Evolutionary conservation across 2,113 vertebrate genomes (phyloP).

Genomic region (Hippocampus mohnikei): DNA sequence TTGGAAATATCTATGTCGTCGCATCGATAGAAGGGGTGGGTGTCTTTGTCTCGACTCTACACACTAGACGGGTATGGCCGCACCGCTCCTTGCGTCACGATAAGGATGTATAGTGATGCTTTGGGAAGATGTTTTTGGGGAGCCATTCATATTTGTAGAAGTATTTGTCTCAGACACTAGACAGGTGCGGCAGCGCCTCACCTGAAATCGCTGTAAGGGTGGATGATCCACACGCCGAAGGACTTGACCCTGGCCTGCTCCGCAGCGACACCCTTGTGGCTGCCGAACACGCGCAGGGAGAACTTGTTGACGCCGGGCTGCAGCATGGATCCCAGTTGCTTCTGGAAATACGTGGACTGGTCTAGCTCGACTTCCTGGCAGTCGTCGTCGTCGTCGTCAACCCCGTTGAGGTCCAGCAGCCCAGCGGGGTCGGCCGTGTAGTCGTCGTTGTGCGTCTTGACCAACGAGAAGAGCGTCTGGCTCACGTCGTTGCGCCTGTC

Average conservation of each 20-base stretch:
- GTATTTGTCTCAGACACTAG: background rate
- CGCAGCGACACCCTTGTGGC: constrained; percentile 90
- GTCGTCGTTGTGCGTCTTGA: constrained; percentile 63
- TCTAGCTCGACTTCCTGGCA: background rate
- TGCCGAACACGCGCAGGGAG: constrained; percentile 94
- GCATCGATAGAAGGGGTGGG: no score
- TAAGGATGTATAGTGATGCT: no score
- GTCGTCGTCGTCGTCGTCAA: background rate
- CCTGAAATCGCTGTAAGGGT: constrained; percentile 98
- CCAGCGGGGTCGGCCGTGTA: constrained; percentile 52
- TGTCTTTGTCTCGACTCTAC: no score
- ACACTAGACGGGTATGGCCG: no score
- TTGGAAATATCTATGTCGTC: no score
- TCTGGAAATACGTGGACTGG: constrained; percentile 77
- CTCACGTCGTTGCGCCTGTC: constrained; percentile 51
- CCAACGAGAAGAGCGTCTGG: constrained; percentile 59
- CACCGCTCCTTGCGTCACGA: no score
- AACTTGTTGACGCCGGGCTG: constrained; percentile 97
- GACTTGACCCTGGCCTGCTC: constrained; percentile 94
- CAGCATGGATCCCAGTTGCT: constrained; percentile 83
- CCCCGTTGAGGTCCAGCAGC: constrained; percentile 27
- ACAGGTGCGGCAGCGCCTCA: constrained; percentile 47
- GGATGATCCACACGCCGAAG: constrained; percentile 96
- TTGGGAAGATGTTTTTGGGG: no score
- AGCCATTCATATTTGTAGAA: no score